Conservation (phyloP, 1,140 invertebrate genomes). For the Eulimnadia texana region DNA sequence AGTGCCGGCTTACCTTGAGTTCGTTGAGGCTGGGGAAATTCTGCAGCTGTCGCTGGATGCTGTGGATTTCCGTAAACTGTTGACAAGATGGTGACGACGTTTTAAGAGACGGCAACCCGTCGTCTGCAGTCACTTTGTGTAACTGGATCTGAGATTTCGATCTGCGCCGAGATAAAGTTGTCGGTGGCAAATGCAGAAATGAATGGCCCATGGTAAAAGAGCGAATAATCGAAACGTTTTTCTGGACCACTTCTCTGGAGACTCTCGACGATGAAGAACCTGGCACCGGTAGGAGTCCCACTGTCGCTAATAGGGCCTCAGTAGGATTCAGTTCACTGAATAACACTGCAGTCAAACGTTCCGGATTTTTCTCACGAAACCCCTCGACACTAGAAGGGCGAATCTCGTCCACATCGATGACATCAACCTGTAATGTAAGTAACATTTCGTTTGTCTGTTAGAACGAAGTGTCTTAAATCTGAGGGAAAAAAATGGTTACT, state of each 20-base stretch:
- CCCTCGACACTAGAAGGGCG: no score
- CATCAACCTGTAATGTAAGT: not conserved
- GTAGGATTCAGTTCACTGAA: not conserved
- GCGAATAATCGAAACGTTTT: not conserved
- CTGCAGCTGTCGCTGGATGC: slow-evolving; percentile 37
- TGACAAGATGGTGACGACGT: slow-evolving; percentile 1
- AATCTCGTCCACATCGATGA: not conserved
- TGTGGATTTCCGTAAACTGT: slow-evolving; percentile 31
- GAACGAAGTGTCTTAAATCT: not conserved
- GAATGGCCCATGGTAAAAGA: not conserved
- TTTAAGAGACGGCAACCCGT: not conserved
- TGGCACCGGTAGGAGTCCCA: not conserved
- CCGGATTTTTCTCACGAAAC: not conserved
- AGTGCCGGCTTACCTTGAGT: not conserved
- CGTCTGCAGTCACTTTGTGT: not conserved
- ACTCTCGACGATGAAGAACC: not conserved
- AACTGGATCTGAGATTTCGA: slow-evolving; percentile 5
- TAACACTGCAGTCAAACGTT: not conserved
- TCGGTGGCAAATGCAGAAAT: not conserved
- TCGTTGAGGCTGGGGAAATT: slow-evolving; percentile 32
- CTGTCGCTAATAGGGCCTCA: slow-evolving; percentile 3
- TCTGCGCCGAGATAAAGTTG: not conserved
- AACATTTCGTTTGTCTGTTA: not conserved
- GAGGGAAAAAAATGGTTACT: not conserved
- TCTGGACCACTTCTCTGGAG: not conserved